Evolutionary conservation across 2,113 vertebrate species (phyloP), one percentile per base, ranked within the genome.

Genomic region (Trematocara zebra): DNA sequence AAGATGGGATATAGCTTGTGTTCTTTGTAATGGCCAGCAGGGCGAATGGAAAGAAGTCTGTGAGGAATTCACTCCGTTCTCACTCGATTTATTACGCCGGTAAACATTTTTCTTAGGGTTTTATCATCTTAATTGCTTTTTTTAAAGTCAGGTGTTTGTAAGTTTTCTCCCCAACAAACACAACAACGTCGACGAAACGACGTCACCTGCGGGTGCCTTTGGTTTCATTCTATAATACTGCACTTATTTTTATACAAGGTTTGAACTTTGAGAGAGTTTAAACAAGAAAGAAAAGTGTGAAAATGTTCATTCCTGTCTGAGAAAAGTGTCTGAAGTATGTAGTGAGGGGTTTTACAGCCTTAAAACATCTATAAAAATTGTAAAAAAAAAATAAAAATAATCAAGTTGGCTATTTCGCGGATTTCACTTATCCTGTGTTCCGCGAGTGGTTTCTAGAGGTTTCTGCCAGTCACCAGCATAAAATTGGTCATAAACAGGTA

Each of bases 51-150:
- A 47, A 6, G 8, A 74, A 28, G 10, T 47, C 67, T 15, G 14
- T 28, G 67, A 4, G 40, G 14, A 15, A 0, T 74, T 69, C 20
- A 9, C 7, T 23, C 37, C 8, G 3, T 69, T 69, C 7, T 69
- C 20, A 44, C 20, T 44, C 8, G 0, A 6, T 23, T 40, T 37
- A 37, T 64, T 37, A 64, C 1, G 1, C 11, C 7, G 4, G n/a
- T 69, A 69, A 69, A 69, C 35, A 69, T 42, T 69, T 67, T 67
- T 67, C 61, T 67, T 37, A 7, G 10, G 18, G 61, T 20, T 67
- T 67, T 12, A 67, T 67, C 2, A 11, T 35, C 33, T 37, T 67
- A 37, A 67, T 37, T 5, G 18, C 0, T 67, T 20, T 61, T 40
- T 69, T 69, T 42, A 6, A 42, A 69, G 64, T 69, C 64, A 6